Percentiles rank a stretch among this genome's conserved stretches.
phyloP scores from a whole-genome alignment of 2,113 vertebrate species.

The Perca fluviatilis region DNA sequence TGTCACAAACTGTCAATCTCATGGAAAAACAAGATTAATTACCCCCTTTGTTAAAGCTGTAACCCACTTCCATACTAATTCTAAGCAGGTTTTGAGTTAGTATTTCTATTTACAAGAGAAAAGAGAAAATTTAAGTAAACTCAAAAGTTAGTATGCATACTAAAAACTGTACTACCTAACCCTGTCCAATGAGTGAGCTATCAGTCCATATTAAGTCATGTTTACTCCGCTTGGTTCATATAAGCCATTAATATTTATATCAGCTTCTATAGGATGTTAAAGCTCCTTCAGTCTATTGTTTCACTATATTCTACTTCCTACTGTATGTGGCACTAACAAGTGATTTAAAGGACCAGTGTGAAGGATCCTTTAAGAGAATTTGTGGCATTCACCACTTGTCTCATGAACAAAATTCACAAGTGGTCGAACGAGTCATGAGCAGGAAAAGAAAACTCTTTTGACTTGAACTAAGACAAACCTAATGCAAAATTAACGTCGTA shows the following conservation, averaged over 20 bases:
- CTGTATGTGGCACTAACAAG: background rate
- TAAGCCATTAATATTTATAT: background rate
- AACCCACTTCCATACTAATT: slow-evolving; percentile 8
- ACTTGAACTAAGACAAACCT: too few relatives aligned
- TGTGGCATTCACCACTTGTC: background rate
- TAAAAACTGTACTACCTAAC: background rate
- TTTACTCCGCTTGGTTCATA: background rate
- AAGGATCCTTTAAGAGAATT: background rate
- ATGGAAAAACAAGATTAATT: slow-evolving; percentile 44
- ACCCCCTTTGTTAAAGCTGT: background rate
- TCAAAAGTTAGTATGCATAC: background rate
- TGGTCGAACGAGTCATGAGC: background rate
- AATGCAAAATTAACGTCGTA: background rate
- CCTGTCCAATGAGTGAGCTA: background rate
- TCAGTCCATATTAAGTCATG: background rate
- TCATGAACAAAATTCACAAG: background rate
- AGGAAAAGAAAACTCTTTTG: background rate
- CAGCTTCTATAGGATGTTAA: background rate
- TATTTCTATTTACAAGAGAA: background rate
- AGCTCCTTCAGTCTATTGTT: background rate
- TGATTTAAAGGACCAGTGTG: background rate
- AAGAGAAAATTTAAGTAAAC: background rate
- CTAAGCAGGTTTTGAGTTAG: background rate
- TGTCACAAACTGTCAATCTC: slow-evolving; percentile 29
- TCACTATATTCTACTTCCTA: background rate